Conservation (phyloP, 2,797 vertebrate genomes). For the Silurus lanzhouensis region DNA sequence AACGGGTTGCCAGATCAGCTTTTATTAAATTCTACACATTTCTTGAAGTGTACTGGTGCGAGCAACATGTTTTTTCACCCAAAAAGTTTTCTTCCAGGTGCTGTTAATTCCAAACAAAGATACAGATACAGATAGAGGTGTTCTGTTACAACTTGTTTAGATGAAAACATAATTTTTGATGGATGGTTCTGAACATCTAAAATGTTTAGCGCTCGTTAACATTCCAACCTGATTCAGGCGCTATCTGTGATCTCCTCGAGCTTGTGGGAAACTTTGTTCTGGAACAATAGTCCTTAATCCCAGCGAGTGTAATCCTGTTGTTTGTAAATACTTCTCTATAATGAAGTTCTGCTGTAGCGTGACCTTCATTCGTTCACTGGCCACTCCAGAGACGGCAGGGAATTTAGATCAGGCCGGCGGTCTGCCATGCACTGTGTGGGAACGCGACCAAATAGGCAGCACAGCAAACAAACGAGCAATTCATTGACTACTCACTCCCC, state of each 20-base stretch:
- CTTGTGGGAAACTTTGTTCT: conserved; percentile 32
- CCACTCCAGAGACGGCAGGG: conserved; percentile 65
- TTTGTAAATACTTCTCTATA: conserved; percentile 89
- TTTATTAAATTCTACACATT: not conserved
- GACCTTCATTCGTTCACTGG: conserved; percentile 72
- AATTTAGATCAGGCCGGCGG: conserved; percentile 67
- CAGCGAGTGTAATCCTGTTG: conserved; percentile 75
- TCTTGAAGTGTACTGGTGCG: too few species aligned
- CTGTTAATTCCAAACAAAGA: not conserved
- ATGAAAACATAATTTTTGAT: not conserved
- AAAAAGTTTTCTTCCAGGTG: not conserved
- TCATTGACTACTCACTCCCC: conserved; percentile 42
- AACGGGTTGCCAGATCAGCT: not conserved
- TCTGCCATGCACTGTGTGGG: conserved; percentile 63
- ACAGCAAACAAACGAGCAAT: conserved; percentile 62
- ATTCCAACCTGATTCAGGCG: not conserved
- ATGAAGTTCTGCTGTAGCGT: conserved; percentile 78
- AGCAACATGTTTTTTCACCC: not conserved
- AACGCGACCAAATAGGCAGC: conserved; percentile 66
- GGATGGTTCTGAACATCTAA: not conserved
- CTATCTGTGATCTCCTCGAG: conserved; percentile 16
- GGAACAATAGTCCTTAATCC: conserved; percentile 53
- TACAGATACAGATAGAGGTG: not conserved
- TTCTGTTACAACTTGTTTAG: not conserved
- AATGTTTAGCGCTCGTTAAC: conserved; percentile 18